Evolutionary conservation across 2,888 invertebrate genomes (phyloP).

Genomic region (Ischnura elegans): DNA sequence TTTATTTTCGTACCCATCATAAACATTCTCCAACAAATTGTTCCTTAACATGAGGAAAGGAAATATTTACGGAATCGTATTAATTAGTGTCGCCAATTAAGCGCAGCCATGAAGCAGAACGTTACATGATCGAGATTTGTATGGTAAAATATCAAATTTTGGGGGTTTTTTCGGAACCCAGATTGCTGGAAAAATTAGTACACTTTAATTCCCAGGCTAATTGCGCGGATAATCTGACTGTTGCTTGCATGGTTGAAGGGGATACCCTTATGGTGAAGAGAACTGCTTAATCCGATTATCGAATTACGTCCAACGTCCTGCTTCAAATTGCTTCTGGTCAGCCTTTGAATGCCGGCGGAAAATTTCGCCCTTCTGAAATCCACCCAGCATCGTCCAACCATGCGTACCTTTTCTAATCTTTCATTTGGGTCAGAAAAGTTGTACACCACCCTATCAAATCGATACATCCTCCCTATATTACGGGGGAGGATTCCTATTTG

Average conservation of each 20-base stretch:
- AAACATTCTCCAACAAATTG: too few species aligned
- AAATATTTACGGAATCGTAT: too few species aligned
- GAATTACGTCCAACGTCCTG: neutral
- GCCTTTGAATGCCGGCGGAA: neutral
- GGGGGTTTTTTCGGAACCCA: neutral
- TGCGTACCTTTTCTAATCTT: too few species aligned
- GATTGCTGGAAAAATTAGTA: neutral
- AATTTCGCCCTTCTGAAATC: neutral
- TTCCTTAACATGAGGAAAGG: too few species aligned
- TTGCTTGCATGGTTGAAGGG: neutral
- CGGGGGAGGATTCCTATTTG: too few species aligned
- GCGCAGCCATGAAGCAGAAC: too few species aligned
- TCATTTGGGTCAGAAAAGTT: too few species aligned
- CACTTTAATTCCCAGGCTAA: neutral
- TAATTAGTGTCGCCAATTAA: too few species aligned
- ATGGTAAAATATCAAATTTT: neutral
- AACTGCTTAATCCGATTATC: neutral
- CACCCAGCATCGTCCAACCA: neutral
- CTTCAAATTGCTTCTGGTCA: neutral
- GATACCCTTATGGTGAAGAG: neutral
- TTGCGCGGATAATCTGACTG: neutral
- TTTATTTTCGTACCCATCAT: too few species aligned
- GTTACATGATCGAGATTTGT: neutral
- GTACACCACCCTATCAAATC: too few species aligned
- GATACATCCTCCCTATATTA: too few species aligned